Percentiles rank a stretch among this genome's conserved stretches.
phyloP scores from a whole-genome alignment of 1,140 invertebrate genomes.

The Campoletis sonorensis region DNA sequence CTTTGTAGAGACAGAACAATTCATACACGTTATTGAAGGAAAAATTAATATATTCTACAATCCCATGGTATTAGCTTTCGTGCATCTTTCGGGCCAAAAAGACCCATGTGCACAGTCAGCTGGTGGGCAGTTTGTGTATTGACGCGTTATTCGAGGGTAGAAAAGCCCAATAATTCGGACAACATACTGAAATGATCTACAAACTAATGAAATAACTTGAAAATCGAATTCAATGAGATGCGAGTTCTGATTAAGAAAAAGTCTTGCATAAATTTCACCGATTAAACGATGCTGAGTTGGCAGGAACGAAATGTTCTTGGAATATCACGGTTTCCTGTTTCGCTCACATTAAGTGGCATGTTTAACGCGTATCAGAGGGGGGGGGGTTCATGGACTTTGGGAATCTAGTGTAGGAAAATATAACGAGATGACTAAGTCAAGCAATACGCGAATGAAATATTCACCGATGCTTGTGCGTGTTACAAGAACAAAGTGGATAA shows the following conservation, averaged over 20 bases:
- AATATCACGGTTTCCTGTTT: conserved; percentile 6
- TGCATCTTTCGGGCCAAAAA: neutral
- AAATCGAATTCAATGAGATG: neutral
- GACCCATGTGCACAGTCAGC: too few relatives aligned
- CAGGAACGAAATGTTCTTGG: neutral
- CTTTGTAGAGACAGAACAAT: neutral
- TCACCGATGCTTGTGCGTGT: conserved; percentile 2
- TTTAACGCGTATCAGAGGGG: conserved; percentile 13
- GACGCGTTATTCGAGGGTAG: too few relatives aligned
- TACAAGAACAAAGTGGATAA: conserved; percentile 22
- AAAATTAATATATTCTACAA: neutral
- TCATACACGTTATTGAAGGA: conserved; percentile 5
- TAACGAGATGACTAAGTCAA: conserved; percentile 1
- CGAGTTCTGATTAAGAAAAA: too few relatives aligned
- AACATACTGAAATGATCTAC: too few relatives aligned
- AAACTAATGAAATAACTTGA: neutral
- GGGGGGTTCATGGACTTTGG: conserved; percentile 8
- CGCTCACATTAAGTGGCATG: neutral
- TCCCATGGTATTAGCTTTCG: neutral
- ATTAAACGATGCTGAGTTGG: neutral
- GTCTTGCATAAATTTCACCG: neutral
- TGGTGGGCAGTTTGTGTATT: too few relatives aligned
- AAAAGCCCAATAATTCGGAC: too few relatives aligned
- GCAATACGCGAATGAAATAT: conserved; percentile 37
- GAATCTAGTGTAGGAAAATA: conserved; percentile 1